Evolutionary conservation across 1,140 invertebrate genomes (phyloP), one percentile per base, ranked within the genome.

Genomic region (Heliconius melpomene): DNA sequence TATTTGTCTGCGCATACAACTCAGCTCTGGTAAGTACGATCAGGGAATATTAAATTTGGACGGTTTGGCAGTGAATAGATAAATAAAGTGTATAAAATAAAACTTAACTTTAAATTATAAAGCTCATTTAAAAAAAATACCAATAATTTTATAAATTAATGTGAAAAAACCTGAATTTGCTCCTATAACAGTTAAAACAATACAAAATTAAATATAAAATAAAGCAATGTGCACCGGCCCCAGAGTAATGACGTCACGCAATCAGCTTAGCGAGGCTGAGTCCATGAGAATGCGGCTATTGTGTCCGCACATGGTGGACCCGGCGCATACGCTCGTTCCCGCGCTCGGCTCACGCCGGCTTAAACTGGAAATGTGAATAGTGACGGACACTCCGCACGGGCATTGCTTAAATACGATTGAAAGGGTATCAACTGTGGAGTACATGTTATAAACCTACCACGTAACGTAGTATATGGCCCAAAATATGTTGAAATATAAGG

Each of bases 231-330:
- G 91, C 86, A 89, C 79, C 82, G 84, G 79, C 81, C 85, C 83
- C 82, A 70, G 80, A 89, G 87, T 87, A 88, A 91, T 94, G 93
- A 94, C 93, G 93, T 93, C 91, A 93, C 89, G 92, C 91, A 95
- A 94, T 94, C 94, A 94, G 93, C 94, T 94, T 94, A 94, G 87
- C 87, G 88, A 80, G 87, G 87, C 89, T 89, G 87, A 88, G 90
- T 92, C 91, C 92, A 93, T 95, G 95, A 94, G 95, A 95, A 95
- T 95, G 88, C 87, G 92, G 93, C 93, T 87, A 95, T 95, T 95
- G 95, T 95, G 90, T 82, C 89, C 91, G 94, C 95, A 95, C 95
- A 94, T 95, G 95, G 90, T 92, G 66, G 88, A 78, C 82, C 86
- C 88, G 76, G 52, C 81, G 81, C 91, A 94, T 92, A 92, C 93